Base-by-base conservation (phyloP, 92 coral and sea anemone species). In the Actinernus sp. region DNA sequence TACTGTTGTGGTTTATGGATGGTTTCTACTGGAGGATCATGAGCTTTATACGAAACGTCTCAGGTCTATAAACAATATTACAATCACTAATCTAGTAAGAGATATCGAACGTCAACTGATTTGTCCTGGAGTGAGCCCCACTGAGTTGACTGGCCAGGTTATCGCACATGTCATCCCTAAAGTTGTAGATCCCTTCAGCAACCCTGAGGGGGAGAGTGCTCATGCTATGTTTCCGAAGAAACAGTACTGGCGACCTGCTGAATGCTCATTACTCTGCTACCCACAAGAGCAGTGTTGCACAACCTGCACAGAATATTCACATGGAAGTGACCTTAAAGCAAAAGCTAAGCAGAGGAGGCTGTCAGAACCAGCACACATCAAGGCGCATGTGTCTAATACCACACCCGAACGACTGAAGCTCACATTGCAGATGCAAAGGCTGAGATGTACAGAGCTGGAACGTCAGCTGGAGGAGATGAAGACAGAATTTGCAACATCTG, bases 1-100 rank as follows among this genome's bases (percentile, higher is more conserved):
- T n/a, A n/a, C n/a, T n/a, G 41, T 79, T 44, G 8, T 14, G 23
- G 71, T 69, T 37, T 68, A 58, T 60, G 73, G 86, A 25, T 61
- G 86, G 46, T 49, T 60, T 47, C 48, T 79, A 47, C 86, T 73
- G 21, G 79, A 79, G 44, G 72, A 79, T 30, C 81, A 71, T 61
- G 57, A 27, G 13, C 47, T 81, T 12, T 63, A 71, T 34, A 59
- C 60, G 26, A 38, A 10, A 20, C 9, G 27, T 27, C 55, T 37
- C 23, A 71, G 81, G 54, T 81, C 82, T 31, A 27, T 73, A 20
- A 63, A 52, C 27, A 61, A 65, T 63, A 44, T 72, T 26, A 81
- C 88, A 25, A 55, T 63, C 4, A 43, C 81, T 25, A 49, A 30
- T 37, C 56, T 81, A 32, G 22, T 56, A 27, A 64, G 51, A 39